These are phyloP conservation scores for Netelia inedita DNA, from an alignment of 2,888 invertebrate genomes.

Conservation along the genomic window DNA sequence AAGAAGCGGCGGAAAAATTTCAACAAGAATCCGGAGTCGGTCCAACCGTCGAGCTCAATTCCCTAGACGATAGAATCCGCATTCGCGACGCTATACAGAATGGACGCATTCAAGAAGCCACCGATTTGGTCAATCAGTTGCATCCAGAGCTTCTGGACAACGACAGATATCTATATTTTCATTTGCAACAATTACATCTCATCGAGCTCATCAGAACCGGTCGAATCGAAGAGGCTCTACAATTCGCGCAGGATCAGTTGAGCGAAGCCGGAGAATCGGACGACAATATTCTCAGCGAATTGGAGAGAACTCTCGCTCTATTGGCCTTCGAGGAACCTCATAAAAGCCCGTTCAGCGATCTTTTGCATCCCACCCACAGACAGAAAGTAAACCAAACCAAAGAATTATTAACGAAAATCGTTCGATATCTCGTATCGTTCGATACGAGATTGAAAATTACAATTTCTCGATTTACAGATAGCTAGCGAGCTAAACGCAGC, in stretches of 20 bases:
- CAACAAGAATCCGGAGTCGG: slow-evolving; percentile 96
- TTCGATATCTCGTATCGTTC: neutral
- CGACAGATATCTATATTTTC: slow-evolving; percentile 97
- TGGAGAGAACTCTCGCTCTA: slow-evolving; percentile 97
- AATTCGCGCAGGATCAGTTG: slow-evolving; percentile 95
- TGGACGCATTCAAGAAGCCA: slow-evolving; percentile 97
- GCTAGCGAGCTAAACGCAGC: slow-evolving; percentile 99
- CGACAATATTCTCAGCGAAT: slow-evolving; percentile 89
- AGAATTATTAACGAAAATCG: slow-evolving; percentile 8
- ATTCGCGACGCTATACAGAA: slow-evolving; percentile 97
- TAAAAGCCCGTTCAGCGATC: slow-evolving; percentile 97
- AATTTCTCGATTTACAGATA: slow-evolving; percentile 87
- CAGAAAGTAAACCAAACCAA: slow-evolving; percentile 90
- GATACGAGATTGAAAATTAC: too few species aligned
- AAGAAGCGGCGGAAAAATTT: slow-evolving; percentile 99
- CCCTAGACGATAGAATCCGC: slow-evolving; percentile 95
- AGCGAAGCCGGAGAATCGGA: slow-evolving; percentile 96
- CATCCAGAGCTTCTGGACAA: slow-evolving; percentile 98
- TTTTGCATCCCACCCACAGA: slow-evolving; percentile 96
- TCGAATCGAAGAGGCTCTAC: slow-evolving; percentile 94
- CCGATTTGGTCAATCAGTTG: slow-evolving; percentile 95
- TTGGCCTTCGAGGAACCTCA: slow-evolving; percentile 98
- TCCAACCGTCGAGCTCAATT: slow-evolving; percentile 92
- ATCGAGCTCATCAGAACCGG: slow-evolving; percentile 95
- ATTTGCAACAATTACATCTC: slow-evolving; percentile 96